A percentile compares a stretch with the other conserved stretches of the same genome.
These are phyloP conservation scores for Chromis chromis DNA, from an alignment of 2,797 vertebrate species.

Conservation along the genomic window DNA sequence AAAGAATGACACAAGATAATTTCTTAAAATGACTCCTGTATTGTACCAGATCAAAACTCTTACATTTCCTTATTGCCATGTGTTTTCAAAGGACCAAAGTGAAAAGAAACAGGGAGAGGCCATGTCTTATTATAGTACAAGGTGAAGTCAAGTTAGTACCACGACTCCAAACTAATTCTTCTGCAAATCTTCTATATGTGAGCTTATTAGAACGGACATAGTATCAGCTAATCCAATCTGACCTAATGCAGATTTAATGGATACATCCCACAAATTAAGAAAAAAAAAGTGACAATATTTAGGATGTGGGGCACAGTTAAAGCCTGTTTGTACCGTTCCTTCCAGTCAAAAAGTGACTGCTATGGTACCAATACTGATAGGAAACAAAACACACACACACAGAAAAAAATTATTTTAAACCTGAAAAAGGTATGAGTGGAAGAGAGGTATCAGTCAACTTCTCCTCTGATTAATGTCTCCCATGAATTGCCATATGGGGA, in stretches of 20 bases:
- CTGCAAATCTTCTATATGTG: not conserved
- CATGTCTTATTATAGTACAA: not conserved
- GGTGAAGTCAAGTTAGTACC: slow-evolving; percentile 43
- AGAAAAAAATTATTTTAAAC: not conserved
- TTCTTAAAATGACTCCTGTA: not conserved
- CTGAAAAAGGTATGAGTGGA: not conserved
- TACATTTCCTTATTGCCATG: slow-evolving; percentile 2
- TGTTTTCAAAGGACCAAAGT: slow-evolving; percentile 59
- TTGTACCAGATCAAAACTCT: slow-evolving; percentile 22
- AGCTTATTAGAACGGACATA: not conserved
- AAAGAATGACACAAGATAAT: no score
- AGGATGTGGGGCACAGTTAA: slow-evolving; percentile 28
- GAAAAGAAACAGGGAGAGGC: slow-evolving; percentile 4
- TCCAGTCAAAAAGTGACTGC: slow-evolving; percentile 35
- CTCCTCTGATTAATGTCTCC: slow-evolving; percentile 19
- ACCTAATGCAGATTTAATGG: not conserved
- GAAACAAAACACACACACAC: slow-evolving; percentile 32
- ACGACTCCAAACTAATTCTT: slow-evolving; percentile 51
- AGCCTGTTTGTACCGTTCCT: slow-evolving; percentile 60
- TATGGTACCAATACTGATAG: slow-evolving; percentile 56
- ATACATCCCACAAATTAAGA: slow-evolving; percentile 12
- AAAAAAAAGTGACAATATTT: not conserved
- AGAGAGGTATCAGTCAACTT: slow-evolving; percentile 19
- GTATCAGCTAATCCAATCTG: slow-evolving; percentile 12
- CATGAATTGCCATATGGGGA: not conserved